Evolutionary conservation across 2,797 vertebrate genomes (phyloP), one percentile per base, ranked within the genome.

Genomic region (Sparidentex hasta): DNA sequence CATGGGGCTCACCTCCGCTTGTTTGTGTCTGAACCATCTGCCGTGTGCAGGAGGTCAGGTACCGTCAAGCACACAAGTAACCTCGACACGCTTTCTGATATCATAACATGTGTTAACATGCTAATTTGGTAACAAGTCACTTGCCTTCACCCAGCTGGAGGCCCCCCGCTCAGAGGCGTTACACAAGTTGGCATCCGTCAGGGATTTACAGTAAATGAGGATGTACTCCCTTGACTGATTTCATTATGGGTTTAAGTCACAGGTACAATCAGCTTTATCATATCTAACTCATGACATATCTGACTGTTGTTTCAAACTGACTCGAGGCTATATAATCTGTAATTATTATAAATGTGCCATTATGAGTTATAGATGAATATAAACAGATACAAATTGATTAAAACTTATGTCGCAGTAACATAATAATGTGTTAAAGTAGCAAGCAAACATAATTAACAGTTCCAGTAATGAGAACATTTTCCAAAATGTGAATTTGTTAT

Each of bases 171-270:
- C 44, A 67, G 38, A 41, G 29, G 33, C 73, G 57, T 92, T 88
- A 88, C 56, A 90, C 80, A 90, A 87, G 25, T 72, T 65, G 13
- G 51, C 66, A 79, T 70, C 55, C 71, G 72, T 67, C 64, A 71
- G 65, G 81, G 84, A 89, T 85, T 91, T 83, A 84, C 58, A 77
- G 44, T 64, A 79, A 82, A 87, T 29, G 38, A 46, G 64, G 84
- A 88, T 86, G 66, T 81, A 55, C 69, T 75, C 13, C 62, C 41
- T 29, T 74, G 27, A 69, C 51, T 83, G 59, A 79, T 76, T 81
- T 69, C 27, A 69, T 78, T 74, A 88, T 33, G 23, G 61, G 64
- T 86, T 92, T 79, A 90, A 77, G 62, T 46, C 71, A 29, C 17
- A 43, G 20, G 48, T 55, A 59, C 52, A 85, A 50, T 48, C 72